Base-by-base conservation (phyloP, 2,797 vertebrate genomes). In the Cebuella pygmaea region DNA sequence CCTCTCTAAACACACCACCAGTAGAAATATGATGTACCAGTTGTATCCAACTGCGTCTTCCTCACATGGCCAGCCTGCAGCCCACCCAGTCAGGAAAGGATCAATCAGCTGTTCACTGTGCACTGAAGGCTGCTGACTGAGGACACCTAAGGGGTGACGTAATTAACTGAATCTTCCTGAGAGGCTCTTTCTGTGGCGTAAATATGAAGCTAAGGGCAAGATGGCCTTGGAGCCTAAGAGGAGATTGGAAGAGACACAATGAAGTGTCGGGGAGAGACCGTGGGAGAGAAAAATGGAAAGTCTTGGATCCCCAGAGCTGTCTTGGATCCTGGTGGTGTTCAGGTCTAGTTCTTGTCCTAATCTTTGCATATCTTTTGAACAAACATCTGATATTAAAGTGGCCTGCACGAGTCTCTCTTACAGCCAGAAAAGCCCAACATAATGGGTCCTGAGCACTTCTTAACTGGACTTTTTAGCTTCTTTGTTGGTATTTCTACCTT, bases 91-190 rank as follows among this genome's bases (percentile, higher is more conserved):
- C n/a, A n/a, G 55, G 75, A 50, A 90, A 85, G 33, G 9, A 20
- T 7, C 33, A 8, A 33, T 36, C 44, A 74, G 27, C 50, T 93
- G 5, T 87, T 64, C 75, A 59, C 82, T 41, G 10, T 59, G 22
- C 24, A 83, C 11, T 30, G 41, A 27, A 59, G 26, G 61, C 76
- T 87, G 61, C 50, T 79, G 36, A 15, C 30, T 48, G 36, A 33
- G 13, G 20, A n/a, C 2, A 6, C 24, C 20, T 61, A 1, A 2
- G 44, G 50, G 39, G 4, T 41, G 41, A 74, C 55, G 46, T 72
- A 36, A 70, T 82, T 46, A 82, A 79, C 44, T 4, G 17, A 92
- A 55, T 90, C n/a, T 97, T 92, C 80, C 89, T 74, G 52, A 92
- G 84, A 67, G 50, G 26, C 4, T 86, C 26, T 22, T 80, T 52